Percentiles rank a stretch among this genome's conserved stretches.
Conservation (phyloP, 2,113 vertebrate genomes). For the Pycnonotus jocosus region DNA sequence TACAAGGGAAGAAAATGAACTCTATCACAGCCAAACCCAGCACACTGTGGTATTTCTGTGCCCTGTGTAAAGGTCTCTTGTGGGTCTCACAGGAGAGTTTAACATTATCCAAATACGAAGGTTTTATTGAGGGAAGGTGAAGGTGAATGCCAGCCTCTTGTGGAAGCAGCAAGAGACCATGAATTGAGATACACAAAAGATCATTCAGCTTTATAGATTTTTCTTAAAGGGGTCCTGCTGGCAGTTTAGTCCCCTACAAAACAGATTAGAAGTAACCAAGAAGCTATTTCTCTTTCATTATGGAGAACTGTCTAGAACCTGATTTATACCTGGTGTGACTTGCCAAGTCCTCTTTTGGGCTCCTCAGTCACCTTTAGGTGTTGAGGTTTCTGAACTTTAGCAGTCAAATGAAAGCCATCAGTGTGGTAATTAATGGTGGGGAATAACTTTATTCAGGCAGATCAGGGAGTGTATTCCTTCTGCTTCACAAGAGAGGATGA, state of each 20-base stretch:
- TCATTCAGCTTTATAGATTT: not conserved
- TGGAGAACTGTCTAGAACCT: not conserved
- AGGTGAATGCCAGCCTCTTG: not conserved
- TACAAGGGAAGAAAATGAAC: not conserved
- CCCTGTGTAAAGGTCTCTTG: not conserved
- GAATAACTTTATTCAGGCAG: not conserved
- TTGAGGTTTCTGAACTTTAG: not conserved
- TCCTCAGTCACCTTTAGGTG: not conserved
- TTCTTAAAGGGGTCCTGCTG: not conserved
- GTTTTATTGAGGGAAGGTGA: not conserved
- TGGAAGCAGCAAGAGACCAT: not conserved
- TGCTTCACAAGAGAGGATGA: not conserved
- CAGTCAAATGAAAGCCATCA: not conserved
- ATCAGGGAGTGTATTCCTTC: not conserved
- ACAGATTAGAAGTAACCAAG: not conserved
- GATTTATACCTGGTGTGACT: not conserved
- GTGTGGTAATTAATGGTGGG: not conserved
- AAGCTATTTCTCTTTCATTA: not conserved
- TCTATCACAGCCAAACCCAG: not conserved
- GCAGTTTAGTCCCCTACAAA: not conserved
- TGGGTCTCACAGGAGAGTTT: not conserved
- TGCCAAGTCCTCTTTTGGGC: not conserved
- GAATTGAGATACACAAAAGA: not conserved
- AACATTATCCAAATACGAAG: rapidly evolving
- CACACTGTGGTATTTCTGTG: not conserved